phyloP scores from a whole-genome alignment of 2,113 vertebrate genomes.

The Megaceryle maxima region DNA sequence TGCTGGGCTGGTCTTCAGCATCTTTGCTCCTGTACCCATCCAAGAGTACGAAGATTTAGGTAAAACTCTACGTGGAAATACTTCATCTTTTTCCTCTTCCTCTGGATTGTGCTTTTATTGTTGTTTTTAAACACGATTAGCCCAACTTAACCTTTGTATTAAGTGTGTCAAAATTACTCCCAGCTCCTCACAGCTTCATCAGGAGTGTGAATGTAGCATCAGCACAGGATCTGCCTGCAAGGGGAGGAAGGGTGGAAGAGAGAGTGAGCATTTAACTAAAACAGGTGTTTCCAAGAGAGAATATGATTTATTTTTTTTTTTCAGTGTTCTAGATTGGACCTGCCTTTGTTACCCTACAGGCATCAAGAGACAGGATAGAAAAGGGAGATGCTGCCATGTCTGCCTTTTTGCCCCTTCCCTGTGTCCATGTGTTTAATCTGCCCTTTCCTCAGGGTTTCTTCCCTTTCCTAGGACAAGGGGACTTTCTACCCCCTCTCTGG shows the following conservation, averaged over 20 bases:
- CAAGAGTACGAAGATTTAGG: background rate
- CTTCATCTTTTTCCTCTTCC: background rate
- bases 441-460: background rate
- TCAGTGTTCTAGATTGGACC: background rate
- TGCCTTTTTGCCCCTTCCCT: rapidly evolving
- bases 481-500: background rate
- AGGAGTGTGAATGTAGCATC: background rate
- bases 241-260: background rate
- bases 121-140: background rate
- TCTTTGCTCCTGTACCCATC: background rate
- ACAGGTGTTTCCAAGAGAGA: background rate
- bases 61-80: background rate
- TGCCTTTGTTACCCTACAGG: background rate
- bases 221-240: background rate
- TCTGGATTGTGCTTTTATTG: background rate
- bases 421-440: rapidly evolving
- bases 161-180: background rate
- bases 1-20: background rate
- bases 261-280: background rate
- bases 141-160: background rate
- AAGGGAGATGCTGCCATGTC: background rate
- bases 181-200: background rate
- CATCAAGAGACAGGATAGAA: background rate
- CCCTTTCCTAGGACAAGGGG: background rate
- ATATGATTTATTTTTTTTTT: background rate